Base-by-base conservation (phyloP, 2,113 vertebrate species). In the Desmodus rotundus region DNA sequence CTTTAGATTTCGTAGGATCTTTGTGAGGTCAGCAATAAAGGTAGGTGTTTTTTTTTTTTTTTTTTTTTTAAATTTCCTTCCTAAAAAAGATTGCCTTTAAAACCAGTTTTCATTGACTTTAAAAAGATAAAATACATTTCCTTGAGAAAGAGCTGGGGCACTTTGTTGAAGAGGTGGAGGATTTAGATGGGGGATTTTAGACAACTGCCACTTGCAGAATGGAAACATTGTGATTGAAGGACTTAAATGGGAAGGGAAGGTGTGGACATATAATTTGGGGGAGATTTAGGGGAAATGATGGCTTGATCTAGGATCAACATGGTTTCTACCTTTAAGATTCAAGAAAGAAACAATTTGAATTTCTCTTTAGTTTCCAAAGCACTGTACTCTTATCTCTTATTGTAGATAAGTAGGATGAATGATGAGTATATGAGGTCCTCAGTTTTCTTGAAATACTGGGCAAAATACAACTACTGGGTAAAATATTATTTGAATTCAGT, bases 111-210 rank as follows among this genome's bases (percentile, higher is more conserved):
- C 36, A 72, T 12, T 43, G 45, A 50, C 41, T 76, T 93, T 92
- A 89, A 95, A 95, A 76, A 58, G 68, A 67, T 74, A 68, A 85
- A 43, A 15, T 47, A 19, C 58, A 26, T 36, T 73, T 84, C 93
- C 47, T 70, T 94, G 89, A 67, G 67, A 97, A 96, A 82, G 88
- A 96, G 65, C 36, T 73, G 89, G 82, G n/a, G 36, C 22, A 17
- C 82, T 86, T 97, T 94, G 72, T 97, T 83, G 94, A 92, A 50
- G 61, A 91, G 7, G n/a, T n/a, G n/a, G n/a, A 38, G 77, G 50
- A 22, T 43, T n/a, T 45, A 26, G 26, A 14, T 1, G 17, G 72
- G 38, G 87, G 41, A 50, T 15, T 80, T 80, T 19, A 54, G 68
- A 56, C 50, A 94, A 74, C 14, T 41, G 22, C 50, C 14, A n/a